Evolutionary conservation across 2,113 vertebrate genomes (phyloP).

Genomic region (Indri indri): DNA sequence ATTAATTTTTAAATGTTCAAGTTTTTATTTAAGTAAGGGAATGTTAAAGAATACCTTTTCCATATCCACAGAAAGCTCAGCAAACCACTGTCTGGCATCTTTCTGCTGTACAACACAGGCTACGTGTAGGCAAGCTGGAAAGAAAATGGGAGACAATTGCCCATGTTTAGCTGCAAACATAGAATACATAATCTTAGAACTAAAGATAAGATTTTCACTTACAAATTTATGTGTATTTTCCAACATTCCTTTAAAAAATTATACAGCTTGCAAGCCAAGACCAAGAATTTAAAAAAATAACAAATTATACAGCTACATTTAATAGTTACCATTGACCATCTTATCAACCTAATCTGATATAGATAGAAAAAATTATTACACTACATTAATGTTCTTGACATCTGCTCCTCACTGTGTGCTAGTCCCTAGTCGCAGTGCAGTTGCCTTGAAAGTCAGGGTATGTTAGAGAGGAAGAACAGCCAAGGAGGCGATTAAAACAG

Average conservation of each 20-base stretch:
- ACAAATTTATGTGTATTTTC: conserved; percentile 24
- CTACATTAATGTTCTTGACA: not conserved
- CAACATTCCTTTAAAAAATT: not conserved
- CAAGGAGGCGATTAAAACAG: not conserved
- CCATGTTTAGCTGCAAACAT: conserved; percentile 7
- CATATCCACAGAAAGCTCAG: conserved; percentile 99
- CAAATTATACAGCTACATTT: not conserved
- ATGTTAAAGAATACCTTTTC: conserved; percentile 92
- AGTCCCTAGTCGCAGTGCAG: not conserved
- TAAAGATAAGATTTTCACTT: conserved; percentile 4
- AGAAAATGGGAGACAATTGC: conserved; percentile 45
- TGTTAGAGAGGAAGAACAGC: not conserved
- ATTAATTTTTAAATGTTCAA: conserved; percentile 19
- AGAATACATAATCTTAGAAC: not conserved
- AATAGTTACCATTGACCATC: not conserved
- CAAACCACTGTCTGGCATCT: conserved; percentile 99
- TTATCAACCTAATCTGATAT: not conserved
- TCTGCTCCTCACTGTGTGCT: not conserved
- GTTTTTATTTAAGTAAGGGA: not conserved
- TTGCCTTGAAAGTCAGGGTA: not conserved
- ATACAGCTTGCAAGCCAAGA: not conserved
- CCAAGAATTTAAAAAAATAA: not conserved
- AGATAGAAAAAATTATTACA: not conserved
- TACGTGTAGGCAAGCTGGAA: conserved; percentile 96
- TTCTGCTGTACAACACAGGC: conserved; percentile 99